Conservation (phyloP, 2,888 invertebrate genomes). For the Neoscelio sp. region DNA sequence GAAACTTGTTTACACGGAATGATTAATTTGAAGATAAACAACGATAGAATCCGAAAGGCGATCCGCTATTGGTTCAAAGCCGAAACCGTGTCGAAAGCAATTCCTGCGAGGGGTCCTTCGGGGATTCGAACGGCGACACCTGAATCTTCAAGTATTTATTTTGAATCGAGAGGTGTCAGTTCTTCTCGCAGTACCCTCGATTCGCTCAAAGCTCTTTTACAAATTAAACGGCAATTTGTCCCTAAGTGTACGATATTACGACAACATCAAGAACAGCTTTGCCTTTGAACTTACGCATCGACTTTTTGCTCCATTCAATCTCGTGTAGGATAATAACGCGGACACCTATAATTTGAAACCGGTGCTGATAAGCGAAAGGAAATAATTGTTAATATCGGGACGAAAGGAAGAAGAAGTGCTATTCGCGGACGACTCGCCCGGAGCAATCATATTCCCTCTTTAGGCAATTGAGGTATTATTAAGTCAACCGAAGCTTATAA, state of each 20-base stretch:
- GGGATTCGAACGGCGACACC: constrained; percentile 35
- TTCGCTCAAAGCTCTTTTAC: background rate
- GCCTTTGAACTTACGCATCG: constrained; percentile 28
- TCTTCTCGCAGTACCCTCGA: background rate
- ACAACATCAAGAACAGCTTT: constrained; percentile 29
- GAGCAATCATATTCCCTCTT: too few species aligned
- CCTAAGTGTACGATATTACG: constrained; percentile 2
- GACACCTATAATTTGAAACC: constrained; percentile 58
- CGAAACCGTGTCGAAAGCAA: constrained; percentile 48
- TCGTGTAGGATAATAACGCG: constrained; percentile 27
- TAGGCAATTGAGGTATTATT: constrained; percentile 50
- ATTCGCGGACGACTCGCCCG: constrained; percentile 40
- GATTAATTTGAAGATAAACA: constrained; percentile 61
- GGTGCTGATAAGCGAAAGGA: constrained; percentile 44
- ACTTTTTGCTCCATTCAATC: constrained; percentile 44
- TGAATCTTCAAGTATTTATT: constrained; percentile 32
- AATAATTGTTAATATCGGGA: constrained; percentile 57
- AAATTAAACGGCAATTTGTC: background rate
- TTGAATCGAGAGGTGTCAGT: too few species aligned
- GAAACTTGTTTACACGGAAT: constrained; percentile 60
- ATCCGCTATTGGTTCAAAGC: constrained; percentile 61
- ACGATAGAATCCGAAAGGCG: constrained; percentile 58
- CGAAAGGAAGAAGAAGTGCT: constrained; percentile 39
- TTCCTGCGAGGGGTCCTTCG: constrained; percentile 53
- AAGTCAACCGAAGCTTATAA: constrained; percentile 52